A percentile compares a stretch with the other conserved stretches of the same genome.
Evolutionary conservation across 2,888 invertebrate genomes (phyloP).

Genomic region (Cheilosia vulpina): DNA sequence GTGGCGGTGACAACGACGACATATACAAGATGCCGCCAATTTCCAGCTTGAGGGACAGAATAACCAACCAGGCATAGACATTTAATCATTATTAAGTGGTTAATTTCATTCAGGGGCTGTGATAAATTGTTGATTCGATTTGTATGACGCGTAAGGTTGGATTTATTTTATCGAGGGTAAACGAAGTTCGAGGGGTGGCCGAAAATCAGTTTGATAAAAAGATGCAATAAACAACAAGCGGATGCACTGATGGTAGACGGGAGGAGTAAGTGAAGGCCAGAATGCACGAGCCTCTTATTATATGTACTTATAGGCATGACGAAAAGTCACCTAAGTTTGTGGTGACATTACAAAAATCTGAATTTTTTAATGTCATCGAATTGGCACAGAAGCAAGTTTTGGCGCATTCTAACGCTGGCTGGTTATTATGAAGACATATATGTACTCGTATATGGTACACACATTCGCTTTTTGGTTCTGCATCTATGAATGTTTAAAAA

Average conservation of each 20-base stretch:
- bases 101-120: slow-evolving; percentile 64
- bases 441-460: no score
- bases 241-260: neutral
- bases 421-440: slow-evolving; percentile 29
- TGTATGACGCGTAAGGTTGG: slow-evolving; percentile 42
- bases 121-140: slow-evolving; percentile 66
- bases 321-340: slow-evolving; percentile 57
- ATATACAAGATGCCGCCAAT: slow-evolving; percentile 15
- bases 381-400: slow-evolving; percentile 55
- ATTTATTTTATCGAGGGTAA: slow-evolving; percentile 28
- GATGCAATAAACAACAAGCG: neutral
- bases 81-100: slow-evolving; percentile 65
- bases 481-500: slow-evolving; percentile 22
- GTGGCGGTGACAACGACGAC: slow-evolving; percentile 2
- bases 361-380: slow-evolving; percentile 59
- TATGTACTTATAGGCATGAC: neutral
- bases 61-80: slow-evolving; percentile 31
- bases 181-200: neutral
- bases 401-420: slow-evolving; percentile 10
- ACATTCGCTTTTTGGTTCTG: slow-evolving; percentile 10
- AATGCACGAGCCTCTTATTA: neutral
- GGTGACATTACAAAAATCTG: slow-evolving; percentile 12
- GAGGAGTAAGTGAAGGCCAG: neutral
- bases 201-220: neutral
- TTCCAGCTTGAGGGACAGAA: slow-evolving; percentile 31